phyloP scores from a whole-genome alignment of 2,797 vertebrate species.

The Hephaestus fuliginosus region DNA sequence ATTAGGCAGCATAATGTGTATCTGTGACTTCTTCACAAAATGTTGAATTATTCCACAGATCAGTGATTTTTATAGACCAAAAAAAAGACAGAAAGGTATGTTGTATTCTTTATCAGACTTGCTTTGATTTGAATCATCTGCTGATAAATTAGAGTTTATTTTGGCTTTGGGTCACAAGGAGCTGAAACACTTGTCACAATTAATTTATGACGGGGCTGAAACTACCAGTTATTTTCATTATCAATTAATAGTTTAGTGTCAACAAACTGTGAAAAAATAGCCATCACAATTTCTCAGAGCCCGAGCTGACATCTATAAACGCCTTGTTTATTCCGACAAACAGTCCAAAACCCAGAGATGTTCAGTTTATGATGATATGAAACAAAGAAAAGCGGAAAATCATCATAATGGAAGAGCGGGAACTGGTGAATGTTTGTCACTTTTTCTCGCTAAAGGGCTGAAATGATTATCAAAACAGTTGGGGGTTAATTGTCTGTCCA shows the following conservation, averaged over 20 bases:
- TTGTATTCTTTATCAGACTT: slow-evolving; percentile 30
- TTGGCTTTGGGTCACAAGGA: slow-evolving; percentile 54
- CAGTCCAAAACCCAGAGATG: background rate
- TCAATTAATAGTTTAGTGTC: background rate
- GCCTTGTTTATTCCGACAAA: background rate
- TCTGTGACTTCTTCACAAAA: slow-evolving; percentile 11
- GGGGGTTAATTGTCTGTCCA: background rate
- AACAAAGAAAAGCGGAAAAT: background rate
- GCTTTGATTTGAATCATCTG: slow-evolving; percentile 8
- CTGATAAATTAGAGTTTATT: slow-evolving; percentile 59
- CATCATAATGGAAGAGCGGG: background rate
- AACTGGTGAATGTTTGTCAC: background rate
- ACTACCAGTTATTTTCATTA: background rate
- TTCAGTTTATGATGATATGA: background rate
- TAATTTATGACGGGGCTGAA: slow-evolving; percentile 38
- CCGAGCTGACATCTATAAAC: background rate
- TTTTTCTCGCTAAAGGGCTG: background rate
- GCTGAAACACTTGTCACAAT: slow-evolving; percentile 61
- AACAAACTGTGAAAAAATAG: background rate
- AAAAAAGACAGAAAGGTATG: slow-evolving; percentile 42
- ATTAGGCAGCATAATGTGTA: background rate
- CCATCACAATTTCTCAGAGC: background rate
- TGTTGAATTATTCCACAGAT: background rate
- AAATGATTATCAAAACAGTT: background rate
- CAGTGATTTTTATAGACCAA: slow-evolving; percentile 1